Conservation (phyloP, 1,140 invertebrate genomes). For the Rhagoletis pomonella region DNA sequence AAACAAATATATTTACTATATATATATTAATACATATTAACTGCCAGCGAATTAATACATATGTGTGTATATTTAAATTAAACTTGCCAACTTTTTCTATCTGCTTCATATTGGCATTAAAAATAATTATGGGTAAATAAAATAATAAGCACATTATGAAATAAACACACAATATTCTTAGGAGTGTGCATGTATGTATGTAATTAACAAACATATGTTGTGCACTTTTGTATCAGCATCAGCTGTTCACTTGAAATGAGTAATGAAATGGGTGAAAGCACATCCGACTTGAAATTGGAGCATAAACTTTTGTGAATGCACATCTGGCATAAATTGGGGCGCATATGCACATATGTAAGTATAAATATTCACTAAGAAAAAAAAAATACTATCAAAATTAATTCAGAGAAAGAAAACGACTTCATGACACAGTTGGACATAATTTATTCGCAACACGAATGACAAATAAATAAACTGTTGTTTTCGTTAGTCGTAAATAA, state of each 20-base stretch:
- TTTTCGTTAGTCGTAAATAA: no score
- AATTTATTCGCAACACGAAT: no score
- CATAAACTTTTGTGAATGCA: slow-evolving; percentile 10
- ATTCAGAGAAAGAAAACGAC: neutral
- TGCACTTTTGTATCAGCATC: neutral
- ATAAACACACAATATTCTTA: neutral
- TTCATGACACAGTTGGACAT: neutral
- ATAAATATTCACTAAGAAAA: neutral
- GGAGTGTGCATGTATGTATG: neutral
- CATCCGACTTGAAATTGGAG: neutral
- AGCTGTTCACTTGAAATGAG: neutral
- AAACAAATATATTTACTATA: no score
- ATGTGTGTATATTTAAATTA: no score
- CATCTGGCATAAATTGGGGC: neutral
- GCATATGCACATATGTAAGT: neutral
- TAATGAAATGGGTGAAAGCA: neutral
- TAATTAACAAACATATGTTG: neutral
- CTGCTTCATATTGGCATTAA: no score
- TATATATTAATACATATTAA: no score
- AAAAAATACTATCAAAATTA: neutral
- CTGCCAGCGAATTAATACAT: no score
- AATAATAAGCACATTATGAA: no score
- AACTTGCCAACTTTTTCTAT: no score
- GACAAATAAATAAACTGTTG: no score
- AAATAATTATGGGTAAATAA: no score